These are phyloP conservation scores for Sycobia sp. DNA, from an alignment of 1,140 invertebrate species.

Conservation along the genomic window DNA sequence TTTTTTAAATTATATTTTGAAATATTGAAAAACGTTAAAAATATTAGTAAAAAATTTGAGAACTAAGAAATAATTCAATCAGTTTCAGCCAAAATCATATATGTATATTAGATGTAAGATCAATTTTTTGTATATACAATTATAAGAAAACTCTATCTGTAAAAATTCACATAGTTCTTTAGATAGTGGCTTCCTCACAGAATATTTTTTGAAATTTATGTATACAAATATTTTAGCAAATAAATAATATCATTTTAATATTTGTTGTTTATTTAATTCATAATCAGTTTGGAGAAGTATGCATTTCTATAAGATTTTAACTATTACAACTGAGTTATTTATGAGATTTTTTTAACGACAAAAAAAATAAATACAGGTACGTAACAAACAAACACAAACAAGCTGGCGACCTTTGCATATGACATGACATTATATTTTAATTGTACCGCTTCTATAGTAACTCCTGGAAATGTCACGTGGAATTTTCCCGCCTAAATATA, in stretches of 20 bases:
- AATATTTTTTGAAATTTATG: constrained; percentile 35
- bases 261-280: too few relatives aligned
- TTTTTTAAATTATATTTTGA: constrained; percentile 15
- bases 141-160: constrained; percentile 10
- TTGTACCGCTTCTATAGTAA: too few relatives aligned
- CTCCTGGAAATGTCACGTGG: too few relatives aligned
- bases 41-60: background rate
- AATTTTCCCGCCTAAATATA: constrained; percentile 24
- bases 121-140: constrained; percentile 20
- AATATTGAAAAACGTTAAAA: constrained; percentile 21
- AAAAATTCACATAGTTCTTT: constrained; percentile 21
- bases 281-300: too few relatives aligned
- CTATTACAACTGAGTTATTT: too few relatives aligned
- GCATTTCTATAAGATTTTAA: too few relatives aligned
- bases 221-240: constrained; percentile 30
- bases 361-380: too few relatives aligned
- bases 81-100: constrained; percentile 1
- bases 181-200: constrained; percentile 22
- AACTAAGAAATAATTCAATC: background rate
- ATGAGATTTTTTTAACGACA: too few relatives aligned
- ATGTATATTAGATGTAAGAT: constrained; percentile 1
- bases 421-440: too few relatives aligned
- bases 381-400: too few relatives aligned
- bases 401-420: too few relatives aligned
- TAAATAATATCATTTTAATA: constrained; percentile 15